Percentiles rank a stretch among this genome's conserved stretches.
phyloP scores from a whole-genome alignment of 2,113 vertebrate species.

The Aphelocoma coerulescens region DNA sequence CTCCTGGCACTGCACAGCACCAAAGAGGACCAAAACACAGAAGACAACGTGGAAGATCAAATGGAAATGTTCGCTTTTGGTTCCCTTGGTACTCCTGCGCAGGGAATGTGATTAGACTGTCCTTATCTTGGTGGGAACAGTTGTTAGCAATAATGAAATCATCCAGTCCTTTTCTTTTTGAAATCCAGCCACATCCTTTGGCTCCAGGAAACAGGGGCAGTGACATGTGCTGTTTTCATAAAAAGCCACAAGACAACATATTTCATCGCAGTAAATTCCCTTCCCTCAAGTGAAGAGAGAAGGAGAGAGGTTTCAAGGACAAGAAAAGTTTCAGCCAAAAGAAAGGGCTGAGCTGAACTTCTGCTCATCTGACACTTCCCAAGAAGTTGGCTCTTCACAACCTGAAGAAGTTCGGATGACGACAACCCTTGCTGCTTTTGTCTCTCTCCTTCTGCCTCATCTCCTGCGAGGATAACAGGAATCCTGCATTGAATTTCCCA shows the following conservation, averaged over 20 bases:
- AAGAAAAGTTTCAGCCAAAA: not conserved
- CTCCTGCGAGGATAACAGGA: not conserved
- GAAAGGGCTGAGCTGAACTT: not conserved
- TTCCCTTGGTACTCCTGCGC: conserved; percentile 14
- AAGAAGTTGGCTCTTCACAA: not conserved
- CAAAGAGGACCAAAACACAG: not conserved
- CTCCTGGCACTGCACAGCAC: not conserved
- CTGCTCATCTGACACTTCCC: not conserved
- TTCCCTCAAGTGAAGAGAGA: not conserved
- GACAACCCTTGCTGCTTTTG: not conserved
- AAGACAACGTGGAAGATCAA: not conserved
- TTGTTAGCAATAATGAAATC: conserved; percentile 59
- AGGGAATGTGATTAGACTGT: conserved; percentile 22
- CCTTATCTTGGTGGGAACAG: conserved; percentile 61
- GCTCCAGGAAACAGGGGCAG: conserved; percentile 39
- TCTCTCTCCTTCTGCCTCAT: not conserved
- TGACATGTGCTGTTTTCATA: conserved; percentile 49
- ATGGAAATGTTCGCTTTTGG: not conserved
- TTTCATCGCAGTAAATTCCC: conserved; percentile 23
- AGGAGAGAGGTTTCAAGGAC: conserved; percentile 32
- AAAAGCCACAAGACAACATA: conserved; percentile 50
- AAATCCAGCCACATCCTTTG: conserved; percentile 60
- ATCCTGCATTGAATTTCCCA: rapidly evolving
- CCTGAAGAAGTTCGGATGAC: not conserved
- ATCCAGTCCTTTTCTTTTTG: conserved; percentile 51